These are phyloP conservation scores for Mystacornis crossleyi DNA, from an alignment of 2,113 vertebrate species.

Conservation along the genomic window DNA sequence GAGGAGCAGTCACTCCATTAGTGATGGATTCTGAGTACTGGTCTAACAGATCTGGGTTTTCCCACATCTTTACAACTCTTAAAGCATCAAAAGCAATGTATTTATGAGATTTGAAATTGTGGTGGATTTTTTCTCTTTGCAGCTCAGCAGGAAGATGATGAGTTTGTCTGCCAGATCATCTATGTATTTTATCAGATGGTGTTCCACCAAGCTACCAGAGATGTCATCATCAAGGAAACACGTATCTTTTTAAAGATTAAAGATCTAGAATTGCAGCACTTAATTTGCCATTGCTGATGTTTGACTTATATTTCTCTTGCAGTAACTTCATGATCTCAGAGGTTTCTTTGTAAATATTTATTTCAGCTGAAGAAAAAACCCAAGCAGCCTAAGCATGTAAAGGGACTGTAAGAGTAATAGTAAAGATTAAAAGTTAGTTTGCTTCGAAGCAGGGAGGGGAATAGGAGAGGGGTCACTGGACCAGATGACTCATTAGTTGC, in stretches of 20 bases:
- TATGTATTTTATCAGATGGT: conserved; percentile 99
- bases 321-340: neutral
- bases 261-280: neutral
- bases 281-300: neutral
- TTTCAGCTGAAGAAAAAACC: neutral
- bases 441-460: neutral
- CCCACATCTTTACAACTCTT: neutral
- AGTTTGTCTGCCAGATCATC: conserved; percentile 98
- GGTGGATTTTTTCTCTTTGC: neutral
- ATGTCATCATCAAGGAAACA: conserved; percentile 97
- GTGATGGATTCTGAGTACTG: neutral
- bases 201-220: conserved; percentile 96
- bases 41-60: neutral
- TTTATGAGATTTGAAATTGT: neutral
- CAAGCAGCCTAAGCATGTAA: neutral
- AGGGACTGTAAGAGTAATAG: neutral
- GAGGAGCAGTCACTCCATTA: neutral
- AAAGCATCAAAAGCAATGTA: neutral
- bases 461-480: neutral
- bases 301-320: neutral
- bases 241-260: conserved; percentile 84
- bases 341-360: neutral
- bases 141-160: conserved; percentile 97
- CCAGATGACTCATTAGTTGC: neutral
- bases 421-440: neutral